Base-by-base conservation (phyloP, 1,140 invertebrate species). In the Gonatopus flavifemur region DNA sequence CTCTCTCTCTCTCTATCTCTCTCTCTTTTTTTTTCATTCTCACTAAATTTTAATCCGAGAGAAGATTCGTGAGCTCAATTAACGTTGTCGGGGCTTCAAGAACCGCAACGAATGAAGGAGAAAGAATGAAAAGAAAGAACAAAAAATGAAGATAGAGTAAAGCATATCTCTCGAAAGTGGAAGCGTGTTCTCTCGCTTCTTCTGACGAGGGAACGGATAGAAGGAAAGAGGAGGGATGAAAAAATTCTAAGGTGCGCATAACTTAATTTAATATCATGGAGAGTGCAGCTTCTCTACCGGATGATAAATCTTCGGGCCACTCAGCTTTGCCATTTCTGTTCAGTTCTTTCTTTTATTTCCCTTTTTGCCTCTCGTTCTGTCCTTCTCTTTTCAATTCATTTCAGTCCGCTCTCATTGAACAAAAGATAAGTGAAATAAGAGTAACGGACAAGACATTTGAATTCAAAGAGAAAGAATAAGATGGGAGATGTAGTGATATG, bases 201-300 rank as follows among this genome's bases (percentile, higher is more conserved):
- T 38, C 43, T 53, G 52, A 64, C 60, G 57, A 62, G n/a, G n/a
- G n/a, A n/a, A n/a, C n/a, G n/a, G n/a, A n/a, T n/a, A n/a, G n/a
- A n/a, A n/a, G n/a, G n/a, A n/a, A n/a, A n/a, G n/a, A n/a, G n/a
- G n/a, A n/a, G n/a, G n/a, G n/a, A n/a, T n/a, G 56, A 62, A 58
- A 62, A 65, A 65, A 62, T 59, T 55, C 55, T 32, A 60, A 64
- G 56, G 57, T 49, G 36, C 43, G 55, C 52, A 57, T 54, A 60
- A 62, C 54, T 66, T 64, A 69, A 69, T 67, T 69, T 64, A 67
- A 69, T 66, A 64, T 56, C 44, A 51, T 41, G 53, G 24, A 40
- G 31, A 20, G 49, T 41, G 57, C 47, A 39, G 47, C 48, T 45
- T 41, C 35, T 13, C n/a, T n/a, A 30, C 38, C 39, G 50, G 39